Percentiles rank a stretch among this genome's conserved stretches.
Conservation (phyloP, 2,113 vertebrate genomes). For the Probosciger aterrimus region DNA sequence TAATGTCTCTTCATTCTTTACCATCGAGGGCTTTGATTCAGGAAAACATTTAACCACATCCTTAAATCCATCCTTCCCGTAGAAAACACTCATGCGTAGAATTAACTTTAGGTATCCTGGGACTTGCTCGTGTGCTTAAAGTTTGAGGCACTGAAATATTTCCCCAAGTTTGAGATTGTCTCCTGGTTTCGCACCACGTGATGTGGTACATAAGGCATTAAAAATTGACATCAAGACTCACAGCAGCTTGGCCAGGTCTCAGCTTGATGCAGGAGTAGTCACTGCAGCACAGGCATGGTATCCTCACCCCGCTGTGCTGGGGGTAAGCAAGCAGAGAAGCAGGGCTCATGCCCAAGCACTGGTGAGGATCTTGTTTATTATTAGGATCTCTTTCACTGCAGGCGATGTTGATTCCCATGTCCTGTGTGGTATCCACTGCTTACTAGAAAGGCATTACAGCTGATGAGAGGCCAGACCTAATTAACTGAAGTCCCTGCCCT, state of each 20-base stretch:
- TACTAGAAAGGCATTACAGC: background rate
- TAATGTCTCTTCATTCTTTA: background rate
- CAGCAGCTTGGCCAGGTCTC: background rate
- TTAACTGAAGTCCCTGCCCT: background rate
- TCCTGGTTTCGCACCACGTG: background rate
- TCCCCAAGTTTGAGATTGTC: background rate
- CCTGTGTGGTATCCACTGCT: background rate
- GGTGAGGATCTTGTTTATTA: background rate
- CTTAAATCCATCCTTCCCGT: slow-evolving; percentile 13
- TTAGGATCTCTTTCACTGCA: background rate
- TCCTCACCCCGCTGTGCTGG: background rate
- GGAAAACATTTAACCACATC: slow-evolving; percentile 25
- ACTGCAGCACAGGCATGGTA: accelerated
- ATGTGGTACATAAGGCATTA: background rate
- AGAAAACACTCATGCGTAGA: background rate
- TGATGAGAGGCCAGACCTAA: background rate
- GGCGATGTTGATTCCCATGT: background rate
- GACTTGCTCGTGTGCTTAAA: slow-evolving; percentile 6
- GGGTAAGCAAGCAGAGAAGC: background rate
- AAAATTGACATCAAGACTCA: background rate
- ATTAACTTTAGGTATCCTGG: slow-evolving; percentile 16
- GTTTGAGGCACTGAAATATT: background rate
- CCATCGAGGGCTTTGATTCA: background rate
- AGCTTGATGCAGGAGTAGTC: background rate
- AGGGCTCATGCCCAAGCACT: background rate